These are phyloP conservation scores for Brachionus sp. DNA, from an alignment of 1,140 invertebrate species.

Conservation along the genomic window DNA sequence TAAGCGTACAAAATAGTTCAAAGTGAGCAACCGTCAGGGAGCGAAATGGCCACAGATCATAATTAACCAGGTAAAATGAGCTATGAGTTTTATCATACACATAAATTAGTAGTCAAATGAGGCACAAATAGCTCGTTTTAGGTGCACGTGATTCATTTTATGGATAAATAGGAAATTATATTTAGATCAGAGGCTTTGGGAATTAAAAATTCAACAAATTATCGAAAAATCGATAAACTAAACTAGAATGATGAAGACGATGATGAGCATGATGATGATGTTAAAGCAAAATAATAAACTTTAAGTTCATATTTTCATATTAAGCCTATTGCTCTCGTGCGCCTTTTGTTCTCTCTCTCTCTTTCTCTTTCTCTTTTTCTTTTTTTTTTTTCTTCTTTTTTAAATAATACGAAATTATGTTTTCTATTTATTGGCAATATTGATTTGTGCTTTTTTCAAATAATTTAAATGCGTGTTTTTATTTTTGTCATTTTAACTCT, in stretches of 20 bases:
- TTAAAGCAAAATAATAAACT: not conserved
- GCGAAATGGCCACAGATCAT: not conserved
- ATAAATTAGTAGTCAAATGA: not conserved
- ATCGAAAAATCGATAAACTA: not conserved
- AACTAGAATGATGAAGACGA: not conserved
- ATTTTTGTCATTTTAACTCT: not conserved
- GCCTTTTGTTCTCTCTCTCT: not conserved
- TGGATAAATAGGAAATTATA: not conserved
- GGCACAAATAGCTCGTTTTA: not conserved
- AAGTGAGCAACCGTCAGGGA: not conserved
- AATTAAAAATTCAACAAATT: slow-evolving; percentile 7
- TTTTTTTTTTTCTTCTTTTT: not conserved
- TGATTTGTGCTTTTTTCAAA: not conserved
- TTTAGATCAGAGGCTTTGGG: not conserved
- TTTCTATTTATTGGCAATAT: not conserved
- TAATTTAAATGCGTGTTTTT: not conserved
- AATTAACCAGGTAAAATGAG: not conserved
- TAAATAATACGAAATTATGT: not conserved
- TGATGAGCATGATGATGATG: not conserved
- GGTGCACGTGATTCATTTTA: not conserved
- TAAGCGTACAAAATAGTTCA: not conserved
- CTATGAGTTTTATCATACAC: not conserved
- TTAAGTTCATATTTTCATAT: not conserved
- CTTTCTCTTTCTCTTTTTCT: not conserved
- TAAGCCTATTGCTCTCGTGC: not conserved